phyloP scores from a whole-genome alignment of 2,113 vertebrate genomes.

The Dermatemys mawii region DNA sequence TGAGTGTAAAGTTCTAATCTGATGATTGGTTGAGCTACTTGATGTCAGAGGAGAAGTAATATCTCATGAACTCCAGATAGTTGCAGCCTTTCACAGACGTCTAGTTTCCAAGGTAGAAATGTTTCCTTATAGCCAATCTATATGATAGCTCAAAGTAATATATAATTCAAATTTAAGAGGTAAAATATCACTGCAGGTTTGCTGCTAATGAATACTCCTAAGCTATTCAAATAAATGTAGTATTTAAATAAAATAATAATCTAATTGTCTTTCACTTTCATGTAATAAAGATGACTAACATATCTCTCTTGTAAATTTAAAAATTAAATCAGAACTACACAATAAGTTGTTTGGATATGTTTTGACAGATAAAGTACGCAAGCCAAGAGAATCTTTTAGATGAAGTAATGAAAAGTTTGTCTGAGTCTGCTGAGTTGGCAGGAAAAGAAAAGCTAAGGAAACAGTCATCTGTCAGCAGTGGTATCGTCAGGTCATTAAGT shows the following conservation, averaged over 20 bases:
- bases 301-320: neutral
- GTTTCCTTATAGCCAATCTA: neutral
- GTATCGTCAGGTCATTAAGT: conserved; percentile 89
- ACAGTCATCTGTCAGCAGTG: conserved; percentile 71
- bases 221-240: neutral
- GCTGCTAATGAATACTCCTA: neutral
- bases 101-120: neutral
- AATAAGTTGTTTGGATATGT: neutral
- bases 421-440: conserved; percentile 82
- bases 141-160: fast-evolving
- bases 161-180: neutral
- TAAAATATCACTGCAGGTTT: neutral
- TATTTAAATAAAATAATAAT: neutral
- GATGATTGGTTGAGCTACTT: neutral
- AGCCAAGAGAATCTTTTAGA: conserved; percentile 93
- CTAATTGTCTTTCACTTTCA: neutral
- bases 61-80: neutral
- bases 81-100: neutral
- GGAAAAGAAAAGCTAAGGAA: conserved; percentile 80
- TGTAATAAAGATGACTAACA: neutral
- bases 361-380: conserved; percentile 81
- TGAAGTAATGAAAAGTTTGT: conserved; percentile 89
- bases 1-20: neutral
- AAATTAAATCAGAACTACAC: neutral
- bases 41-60: neutral